Percentiles rank a stretch among this genome's conserved stretches.
These are phyloP conservation scores for Bombylius discolor DNA, from an alignment of 2,888 invertebrate genomes.

Conservation along the genomic window DNA sequence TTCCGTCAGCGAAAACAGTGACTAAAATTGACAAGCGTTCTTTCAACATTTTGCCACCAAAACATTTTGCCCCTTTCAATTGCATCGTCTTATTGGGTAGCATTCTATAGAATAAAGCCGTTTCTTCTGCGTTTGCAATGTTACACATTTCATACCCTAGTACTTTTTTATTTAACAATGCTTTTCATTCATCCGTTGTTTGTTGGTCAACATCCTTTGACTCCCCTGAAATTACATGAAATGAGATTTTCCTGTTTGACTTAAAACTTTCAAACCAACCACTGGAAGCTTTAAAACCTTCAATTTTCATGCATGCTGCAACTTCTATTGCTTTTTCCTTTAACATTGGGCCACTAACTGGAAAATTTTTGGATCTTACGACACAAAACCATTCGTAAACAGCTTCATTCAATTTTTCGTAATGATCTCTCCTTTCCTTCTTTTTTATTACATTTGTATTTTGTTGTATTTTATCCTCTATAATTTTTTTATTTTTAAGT, in stretches of 20 bases:
- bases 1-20: not conserved
- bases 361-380: not conserved
- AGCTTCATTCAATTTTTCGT: not conserved
- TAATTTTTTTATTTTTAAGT: no score
- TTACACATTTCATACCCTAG: not conserved
- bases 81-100: not conserved
- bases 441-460: not conserved
- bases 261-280: not conserved
- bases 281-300: not conserved
- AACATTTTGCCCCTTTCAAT: not conserved
- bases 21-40: not conserved
- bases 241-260: not conserved
- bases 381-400: not conserved
- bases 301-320: not conserved
- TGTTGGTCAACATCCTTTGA: not conserved
- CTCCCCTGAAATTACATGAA: not conserved
- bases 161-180: not conserved
- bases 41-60: not conserved
- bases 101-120: not conserved
- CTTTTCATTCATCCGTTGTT: not conserved
- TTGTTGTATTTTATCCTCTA: no score
- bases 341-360: not conserved
- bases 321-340: not conserved
- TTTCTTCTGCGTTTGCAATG: not conserved
- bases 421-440: not conserved